Percentiles rank a stretch among this genome's conserved stretches.
phyloP scores from a whole-genome alignment of 2,888 invertebrate species.

The Macrosiphum euphorbiae region DNA sequence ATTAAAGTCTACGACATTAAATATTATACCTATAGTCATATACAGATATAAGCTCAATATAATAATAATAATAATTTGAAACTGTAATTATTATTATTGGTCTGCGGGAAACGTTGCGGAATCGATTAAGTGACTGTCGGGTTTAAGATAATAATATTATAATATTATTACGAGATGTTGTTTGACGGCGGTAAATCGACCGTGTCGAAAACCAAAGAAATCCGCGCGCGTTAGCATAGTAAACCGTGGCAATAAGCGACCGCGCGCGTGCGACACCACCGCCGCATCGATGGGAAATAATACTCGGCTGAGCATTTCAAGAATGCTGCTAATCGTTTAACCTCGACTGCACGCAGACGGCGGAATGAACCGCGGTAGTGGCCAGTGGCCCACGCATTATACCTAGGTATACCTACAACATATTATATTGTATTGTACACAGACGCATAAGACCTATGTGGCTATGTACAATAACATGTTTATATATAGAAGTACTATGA shows the following conservation, averaged over 20 bases:
- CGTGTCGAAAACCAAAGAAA: constrained; percentile 20
- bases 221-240: background rate
- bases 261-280: background rate
- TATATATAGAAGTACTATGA: background rate
- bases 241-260: background rate
- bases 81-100: background rate
- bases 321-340: constrained; percentile 32
- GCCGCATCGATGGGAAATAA: background rate
- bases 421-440: background rate
- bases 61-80: background rate
- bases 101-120: background rate
- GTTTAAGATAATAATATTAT: background rate
- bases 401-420: background rate
- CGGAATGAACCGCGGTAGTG: constrained; percentile 23
- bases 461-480: background rate
- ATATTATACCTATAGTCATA: background rate
- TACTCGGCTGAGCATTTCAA: constrained; percentile 30
- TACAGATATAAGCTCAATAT: background rate
- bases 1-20: background rate
- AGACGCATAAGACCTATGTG: background rate
- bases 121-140: background rate
- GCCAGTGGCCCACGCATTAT: background rate
- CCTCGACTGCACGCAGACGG: background rate
- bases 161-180: background rate
- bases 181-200: background rate